A percentile compares a stretch with the other conserved stretches of the same genome.
Evolutionary conservation across 2,797 vertebrate genomes (phyloP).

Genomic region (Pseudochaenichthys georgianus): DNA sequence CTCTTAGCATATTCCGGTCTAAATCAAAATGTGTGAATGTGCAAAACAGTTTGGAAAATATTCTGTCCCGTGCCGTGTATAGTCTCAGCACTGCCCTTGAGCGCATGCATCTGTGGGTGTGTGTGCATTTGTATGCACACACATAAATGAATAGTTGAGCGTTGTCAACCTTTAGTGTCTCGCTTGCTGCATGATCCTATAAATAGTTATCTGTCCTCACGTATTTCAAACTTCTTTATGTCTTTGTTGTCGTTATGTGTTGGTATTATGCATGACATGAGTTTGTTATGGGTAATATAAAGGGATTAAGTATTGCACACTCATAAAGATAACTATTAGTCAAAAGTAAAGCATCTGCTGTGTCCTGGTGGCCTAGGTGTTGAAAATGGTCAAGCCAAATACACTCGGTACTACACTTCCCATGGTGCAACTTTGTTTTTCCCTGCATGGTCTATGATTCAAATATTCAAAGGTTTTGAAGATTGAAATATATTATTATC

Average conservation of each 20-base stretch:
- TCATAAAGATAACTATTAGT: too few relatives aligned
- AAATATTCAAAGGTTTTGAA: too few relatives aligned
- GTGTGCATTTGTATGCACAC: constrained; percentile 15
- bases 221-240: background rate
- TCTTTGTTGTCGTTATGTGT: background rate
- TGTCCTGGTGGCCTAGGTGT: too few relatives aligned
- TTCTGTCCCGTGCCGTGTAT: constrained; percentile 50
- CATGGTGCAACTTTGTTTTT: background rate
- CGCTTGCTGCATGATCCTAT: background rate
- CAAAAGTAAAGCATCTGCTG: too few relatives aligned
- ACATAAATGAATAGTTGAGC: background rate
- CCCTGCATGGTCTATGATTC: too few relatives aligned
- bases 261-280: background rate
- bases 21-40: constrained; percentile 78
- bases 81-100: constrained; percentile 52
- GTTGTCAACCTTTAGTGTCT: constrained; percentile 12
- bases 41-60: constrained; percentile 69
- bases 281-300: too few relatives aligned
- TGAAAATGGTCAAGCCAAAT: background rate
- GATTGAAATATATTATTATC: too few relatives aligned
- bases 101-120: background rate
- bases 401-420: background rate
- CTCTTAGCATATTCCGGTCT: constrained; percentile 72
- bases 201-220: background rate
- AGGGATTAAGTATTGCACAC: too few relatives aligned